Conservation (phyloP, 2,113 vertebrate genomes). For the Turnix velox region DNA sequence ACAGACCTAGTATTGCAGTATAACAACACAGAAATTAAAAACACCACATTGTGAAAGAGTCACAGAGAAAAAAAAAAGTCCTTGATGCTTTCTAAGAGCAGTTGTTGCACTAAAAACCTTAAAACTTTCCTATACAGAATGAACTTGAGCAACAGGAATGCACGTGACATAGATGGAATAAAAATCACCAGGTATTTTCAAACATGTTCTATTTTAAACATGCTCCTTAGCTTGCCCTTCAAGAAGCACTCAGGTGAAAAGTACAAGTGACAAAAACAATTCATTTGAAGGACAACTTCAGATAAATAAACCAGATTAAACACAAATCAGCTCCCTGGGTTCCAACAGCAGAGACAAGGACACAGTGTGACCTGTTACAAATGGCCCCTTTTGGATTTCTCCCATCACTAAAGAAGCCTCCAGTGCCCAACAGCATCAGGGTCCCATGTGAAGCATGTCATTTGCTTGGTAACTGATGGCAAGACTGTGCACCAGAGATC, state of each 20-base stretch:
- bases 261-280: background rate
- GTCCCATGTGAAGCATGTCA: background rate
- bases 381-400: background rate
- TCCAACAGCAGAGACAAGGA: background rate
- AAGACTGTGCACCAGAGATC: background rate
- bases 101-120: background rate
- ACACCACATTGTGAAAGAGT: background rate
- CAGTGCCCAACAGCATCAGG: fast-evolving
- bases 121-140: background rate
- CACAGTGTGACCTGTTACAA: fast-evolving
- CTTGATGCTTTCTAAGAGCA: background rate
- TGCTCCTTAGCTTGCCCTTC: background rate
- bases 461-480: background rate
- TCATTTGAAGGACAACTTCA: background rate
- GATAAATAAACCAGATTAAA: background rate
- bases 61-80: background rate
- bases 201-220: background rate
- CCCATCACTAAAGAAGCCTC: background rate
- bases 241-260: background rate
- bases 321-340: background rate
- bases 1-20: background rate
- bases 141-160: background rate
- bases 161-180: background rate
- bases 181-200: background rate
- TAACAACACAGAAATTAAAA: slow-evolving; percentile 2